Percentiles rank a stretch among this genome's conserved stretches.
These are phyloP conservation scores for Microchirus variegatus DNA, from an alignment of 2,797 vertebrate genomes.

Conservation along the genomic window DNA sequence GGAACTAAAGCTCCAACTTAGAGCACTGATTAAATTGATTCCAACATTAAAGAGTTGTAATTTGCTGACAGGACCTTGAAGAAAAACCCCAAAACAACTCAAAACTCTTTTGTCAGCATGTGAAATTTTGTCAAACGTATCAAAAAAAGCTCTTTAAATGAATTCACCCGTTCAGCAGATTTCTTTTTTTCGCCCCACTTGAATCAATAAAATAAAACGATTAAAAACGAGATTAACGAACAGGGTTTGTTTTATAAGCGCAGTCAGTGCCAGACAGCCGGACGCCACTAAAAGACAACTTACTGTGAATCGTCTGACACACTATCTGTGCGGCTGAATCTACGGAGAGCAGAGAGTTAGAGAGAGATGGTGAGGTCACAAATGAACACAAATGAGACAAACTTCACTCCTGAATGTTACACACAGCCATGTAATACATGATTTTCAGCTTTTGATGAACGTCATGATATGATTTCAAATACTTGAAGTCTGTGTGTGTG, in stretches of 20 bases:
- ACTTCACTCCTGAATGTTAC: constrained; percentile 17
- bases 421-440: constrained; percentile 11
- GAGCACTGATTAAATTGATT: too few relatives aligned
- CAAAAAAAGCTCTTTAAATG: neutral
- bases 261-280: constrained; percentile 12
- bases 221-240: neutral
- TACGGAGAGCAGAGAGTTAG: constrained; percentile 86
- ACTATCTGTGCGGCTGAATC: constrained; percentile 91
- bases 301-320: constrained; percentile 95
- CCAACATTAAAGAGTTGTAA: too few relatives aligned
- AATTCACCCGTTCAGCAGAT: constrained; percentile 1
- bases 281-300: constrained; percentile 75
- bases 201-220: neutral
- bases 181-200: constrained; percentile 3
- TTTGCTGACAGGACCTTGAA: neutral
- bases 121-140: too few relatives aligned
- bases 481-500: neutral
- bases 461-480: neutral
- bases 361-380: constrained; percentile 65
- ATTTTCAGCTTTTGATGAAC: too few relatives aligned
- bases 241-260: neutral
- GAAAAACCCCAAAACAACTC: neutral
- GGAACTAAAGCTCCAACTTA: too few relatives aligned
- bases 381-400: constrained; percentile 49
- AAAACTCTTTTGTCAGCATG: neutral